Conservation (phyloP, 64 coral and sea anemone species). For the Trachythela sp. region DNA sequence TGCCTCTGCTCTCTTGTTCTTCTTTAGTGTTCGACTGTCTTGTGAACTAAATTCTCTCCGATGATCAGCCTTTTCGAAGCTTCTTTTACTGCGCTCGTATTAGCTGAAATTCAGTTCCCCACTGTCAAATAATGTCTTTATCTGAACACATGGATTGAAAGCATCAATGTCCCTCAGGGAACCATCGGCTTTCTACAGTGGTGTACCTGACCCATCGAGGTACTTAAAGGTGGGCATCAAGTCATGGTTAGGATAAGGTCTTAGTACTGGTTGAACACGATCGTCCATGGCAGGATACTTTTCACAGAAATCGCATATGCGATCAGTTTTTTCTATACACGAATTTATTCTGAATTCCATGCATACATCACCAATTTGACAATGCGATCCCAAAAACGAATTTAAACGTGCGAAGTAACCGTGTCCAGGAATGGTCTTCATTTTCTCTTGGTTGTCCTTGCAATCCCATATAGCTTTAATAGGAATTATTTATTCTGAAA, state of each 20-base stretch:
- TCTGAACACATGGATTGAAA: neutral
- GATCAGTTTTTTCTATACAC: neutral
- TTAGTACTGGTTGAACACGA: neutral
- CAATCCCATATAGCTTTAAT: slow-evolving; percentile 9
- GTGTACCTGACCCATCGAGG: neutral
- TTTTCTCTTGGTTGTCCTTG: slow-evolving; percentile 11
- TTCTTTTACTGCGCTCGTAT: too few relatives aligned
- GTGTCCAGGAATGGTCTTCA: neutral
- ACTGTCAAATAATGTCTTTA: slow-evolving; percentile 5
- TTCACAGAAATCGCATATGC: neutral
- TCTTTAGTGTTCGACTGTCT: too few relatives aligned
- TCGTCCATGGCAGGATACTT: slow-evolving; percentile 3
- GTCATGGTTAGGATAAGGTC: slow-evolving; percentile 24
- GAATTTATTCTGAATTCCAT: slow-evolving; percentile 10
- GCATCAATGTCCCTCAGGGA: neutral
- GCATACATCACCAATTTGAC: slow-evolving; percentile 7
- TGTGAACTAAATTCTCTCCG: too few relatives aligned
- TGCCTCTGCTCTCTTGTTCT: too few relatives aligned
- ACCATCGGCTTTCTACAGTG: neutral
- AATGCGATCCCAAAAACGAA: slow-evolving; percentile 7
- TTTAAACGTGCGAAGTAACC: neutral
- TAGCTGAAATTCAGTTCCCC: neutral
- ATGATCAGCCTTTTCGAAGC: too few relatives aligned
- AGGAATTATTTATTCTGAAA: slow-evolving; percentile 3
- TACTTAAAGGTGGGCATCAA: neutral